These are phyloP conservation scores for Andrena chrysosceles DNA, from an alignment of 2,888 invertebrate genomes.

Conservation along the genomic window DNA sequence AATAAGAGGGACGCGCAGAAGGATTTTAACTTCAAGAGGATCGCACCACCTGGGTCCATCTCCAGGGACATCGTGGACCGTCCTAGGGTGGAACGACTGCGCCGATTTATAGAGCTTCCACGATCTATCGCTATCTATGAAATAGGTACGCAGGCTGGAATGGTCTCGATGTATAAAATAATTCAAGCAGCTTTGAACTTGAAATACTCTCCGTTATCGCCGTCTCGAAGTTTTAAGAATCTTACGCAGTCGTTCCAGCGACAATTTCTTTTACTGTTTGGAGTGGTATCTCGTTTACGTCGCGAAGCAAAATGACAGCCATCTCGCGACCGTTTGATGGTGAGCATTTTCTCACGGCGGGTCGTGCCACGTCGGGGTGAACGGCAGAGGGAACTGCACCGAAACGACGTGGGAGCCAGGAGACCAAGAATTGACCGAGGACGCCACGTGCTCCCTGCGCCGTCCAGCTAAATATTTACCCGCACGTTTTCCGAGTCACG, in stretches of 20 bases:
- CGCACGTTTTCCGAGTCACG: conserved; percentile 23
- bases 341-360: no score
- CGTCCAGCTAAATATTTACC: conserved; percentile 61
- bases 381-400: neutral
- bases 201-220: no score
- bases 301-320: no score
- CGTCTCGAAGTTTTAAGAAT: no score
- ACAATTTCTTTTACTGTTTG: no score
- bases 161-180: no score
- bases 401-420: neutral
- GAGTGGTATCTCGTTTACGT: no score
- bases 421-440: conserved; percentile 22
- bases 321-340: no score
- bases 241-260: no score
- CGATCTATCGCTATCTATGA: conserved; percentile 9
- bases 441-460: conserved; percentile 20
- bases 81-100: conserved; percentile 37
- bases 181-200: no score
- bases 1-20: conserved; percentile 37
- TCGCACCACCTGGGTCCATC: conserved; percentile 68
- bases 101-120: conserved; percentile 60
- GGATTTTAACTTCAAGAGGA: conserved; percentile 44
- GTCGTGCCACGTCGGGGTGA: no score
- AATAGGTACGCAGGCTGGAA: neutral
- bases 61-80: conserved; percentile 44